These are phyloP conservation scores for Danio kyathit DNA, from an alignment of 2,797 vertebrate genomes.

Conservation along the genomic window DNA sequence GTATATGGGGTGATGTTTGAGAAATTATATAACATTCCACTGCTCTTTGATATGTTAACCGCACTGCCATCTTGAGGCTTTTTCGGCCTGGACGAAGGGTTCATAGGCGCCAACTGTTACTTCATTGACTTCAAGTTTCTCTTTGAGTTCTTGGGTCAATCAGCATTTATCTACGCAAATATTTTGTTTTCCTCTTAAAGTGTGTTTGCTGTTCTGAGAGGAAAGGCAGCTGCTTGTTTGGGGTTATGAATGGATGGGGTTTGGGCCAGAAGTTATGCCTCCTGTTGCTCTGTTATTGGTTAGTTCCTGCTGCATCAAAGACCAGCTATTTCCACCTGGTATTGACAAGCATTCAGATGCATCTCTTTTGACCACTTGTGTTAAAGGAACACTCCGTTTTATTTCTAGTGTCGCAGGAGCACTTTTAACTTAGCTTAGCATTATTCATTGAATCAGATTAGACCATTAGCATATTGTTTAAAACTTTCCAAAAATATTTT, in stretches of 20 bases:
- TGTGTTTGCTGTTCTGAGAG: constrained; percentile 75
- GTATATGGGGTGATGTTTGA: constrained; percentile 64
- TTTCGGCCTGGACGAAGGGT: constrained; percentile 65
- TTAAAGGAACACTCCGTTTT: too few species aligned
- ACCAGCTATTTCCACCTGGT: too few species aligned
- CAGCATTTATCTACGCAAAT: constrained; percentile 75
- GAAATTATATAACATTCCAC: constrained; percentile 77
- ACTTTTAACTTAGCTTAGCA: too few species aligned
- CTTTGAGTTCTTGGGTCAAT: constrained; percentile 62
- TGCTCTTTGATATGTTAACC: constrained; percentile 72
- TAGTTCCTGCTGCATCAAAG: constrained; percentile 49
- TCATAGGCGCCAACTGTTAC: constrained; percentile 74
- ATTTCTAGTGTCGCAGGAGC: too few species aligned
- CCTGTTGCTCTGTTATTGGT: constrained; percentile 54
- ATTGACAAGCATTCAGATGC: too few species aligned
- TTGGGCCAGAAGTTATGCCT: constrained; percentile 57
- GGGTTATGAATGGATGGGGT: constrained; percentile 69
- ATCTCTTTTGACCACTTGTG: too few species aligned
- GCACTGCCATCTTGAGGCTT: constrained; percentile 70
- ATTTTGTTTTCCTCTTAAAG: constrained; percentile 80
- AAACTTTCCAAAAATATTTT: too few species aligned
- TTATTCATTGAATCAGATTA: too few species aligned
- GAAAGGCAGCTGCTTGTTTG: constrained; percentile 67
- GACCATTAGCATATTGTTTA: too few species aligned
- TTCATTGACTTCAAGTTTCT: constrained; percentile 53